Conservation (phyloP, 2,113 vertebrate genomes). For the Arenaria interpres region DNA sequence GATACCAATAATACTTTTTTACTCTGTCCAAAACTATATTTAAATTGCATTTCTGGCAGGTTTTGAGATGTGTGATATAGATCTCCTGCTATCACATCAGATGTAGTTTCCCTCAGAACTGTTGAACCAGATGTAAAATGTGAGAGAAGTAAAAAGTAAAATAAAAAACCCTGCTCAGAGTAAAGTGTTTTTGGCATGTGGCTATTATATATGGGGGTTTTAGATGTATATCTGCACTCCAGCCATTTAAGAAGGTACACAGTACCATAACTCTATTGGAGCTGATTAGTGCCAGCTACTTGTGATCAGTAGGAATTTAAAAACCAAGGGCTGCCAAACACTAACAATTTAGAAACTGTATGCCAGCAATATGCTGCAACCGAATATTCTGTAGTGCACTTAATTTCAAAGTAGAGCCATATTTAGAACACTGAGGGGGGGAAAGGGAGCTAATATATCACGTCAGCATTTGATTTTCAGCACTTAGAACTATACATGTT, state of each 20-base stretch:
- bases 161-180: slow-evolving; percentile 56
- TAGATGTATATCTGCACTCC: slow-evolving; percentile 23
- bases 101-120: slow-evolving; percentile 65
- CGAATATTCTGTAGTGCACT: slow-evolving; percentile 35
- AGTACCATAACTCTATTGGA: slow-evolving; percentile 34
- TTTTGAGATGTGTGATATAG: slow-evolving; percentile 37
- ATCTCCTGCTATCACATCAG: slow-evolving; percentile 55
- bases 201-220: slow-evolving; percentile 20
- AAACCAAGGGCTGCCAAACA: slow-evolving; percentile 64
- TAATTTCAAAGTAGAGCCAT: slow-evolving; percentile 60
- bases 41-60: slow-evolving; percentile 49
- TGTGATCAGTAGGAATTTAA: slow-evolving; percentile 54
- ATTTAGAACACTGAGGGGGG: slow-evolving; percentile 16
- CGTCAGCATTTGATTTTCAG: slow-evolving; percentile 51
- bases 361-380: slow-evolving; percentile 59
- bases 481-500: not conserved
- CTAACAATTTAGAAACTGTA: slow-evolving; percentile 59
- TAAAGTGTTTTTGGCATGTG: slow-evolving; percentile 53
- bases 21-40: slow-evolving; percentile 37
- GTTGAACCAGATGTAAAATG: slow-evolving; percentile 68
- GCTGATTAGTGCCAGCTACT: slow-evolving; percentile 50
- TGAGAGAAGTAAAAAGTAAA: slow-evolving; percentile 62
- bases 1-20: slow-evolving; percentile 34
- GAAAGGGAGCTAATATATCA: slow-evolving; percentile 22
- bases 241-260: slow-evolving; percentile 41